Evolutionary conservation across 1,140 invertebrate genomes (phyloP).

Genomic region (Microplitis demolitor): DNA sequence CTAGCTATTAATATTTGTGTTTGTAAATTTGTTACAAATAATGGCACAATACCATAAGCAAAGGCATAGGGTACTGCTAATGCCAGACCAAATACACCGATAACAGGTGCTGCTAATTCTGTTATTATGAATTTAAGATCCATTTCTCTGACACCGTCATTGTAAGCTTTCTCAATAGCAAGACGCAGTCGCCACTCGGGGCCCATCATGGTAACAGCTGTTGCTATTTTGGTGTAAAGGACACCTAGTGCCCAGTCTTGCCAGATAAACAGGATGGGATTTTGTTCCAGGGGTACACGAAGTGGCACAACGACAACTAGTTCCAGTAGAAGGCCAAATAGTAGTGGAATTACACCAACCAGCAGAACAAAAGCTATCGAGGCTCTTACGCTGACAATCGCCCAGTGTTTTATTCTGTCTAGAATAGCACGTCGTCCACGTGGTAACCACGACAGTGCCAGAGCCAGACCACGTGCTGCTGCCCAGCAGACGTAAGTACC

Average conservation of each 20-base stretch:
- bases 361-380: constrained; percentile 78
- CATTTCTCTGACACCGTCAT: constrained; percentile 92
- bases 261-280: constrained; percentile 93
- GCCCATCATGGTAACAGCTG: constrained; percentile 95
- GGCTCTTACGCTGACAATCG: constrained; percentile 69
- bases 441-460: constrained; percentile 85
- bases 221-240: constrained; percentile 97
- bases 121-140: constrained; percentile 85
- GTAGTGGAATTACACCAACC: constrained; percentile 87
- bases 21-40: constrained; percentile 75
- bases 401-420: constrained; percentile 77
- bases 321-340: constrained; percentile 91
- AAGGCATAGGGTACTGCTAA: constrained; percentile 89
- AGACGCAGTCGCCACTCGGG: constrained; percentile 92
- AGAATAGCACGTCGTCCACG: constrained; percentile 81
- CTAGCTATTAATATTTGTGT: constrained; percentile 79
- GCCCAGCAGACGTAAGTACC: constrained; percentile 95
- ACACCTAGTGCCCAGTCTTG: constrained; percentile 97
- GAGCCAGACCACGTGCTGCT: constrained; percentile 73
- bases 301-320: constrained; percentile 90
- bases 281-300: constrained; percentile 91
- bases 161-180: constrained; percentile 87
- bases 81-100: constrained; percentile 84
- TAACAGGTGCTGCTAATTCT: constrained; percentile 86
- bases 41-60: constrained; percentile 81